Evolutionary conservation across 2,888 invertebrate genomes (phyloP).

Genomic region (Syrphus vitripennis): DNA sequence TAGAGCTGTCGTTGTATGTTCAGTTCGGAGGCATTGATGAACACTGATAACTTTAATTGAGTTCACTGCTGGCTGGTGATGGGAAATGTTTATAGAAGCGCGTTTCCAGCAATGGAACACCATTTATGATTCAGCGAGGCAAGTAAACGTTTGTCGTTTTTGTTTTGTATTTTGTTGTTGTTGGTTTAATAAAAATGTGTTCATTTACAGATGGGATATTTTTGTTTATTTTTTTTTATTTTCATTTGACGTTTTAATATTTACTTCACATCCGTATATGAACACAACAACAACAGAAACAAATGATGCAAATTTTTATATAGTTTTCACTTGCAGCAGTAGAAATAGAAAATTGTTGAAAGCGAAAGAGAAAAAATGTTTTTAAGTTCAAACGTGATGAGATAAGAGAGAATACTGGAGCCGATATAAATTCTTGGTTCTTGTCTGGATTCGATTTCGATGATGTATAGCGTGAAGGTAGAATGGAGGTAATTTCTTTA

Average conservation of each 20-base stretch:
- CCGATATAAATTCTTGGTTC: not conserved
- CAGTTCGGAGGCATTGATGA: slow-evolving; percentile 55
- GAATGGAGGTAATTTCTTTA: too few relatives aligned
- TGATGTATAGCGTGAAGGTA: too few relatives aligned
- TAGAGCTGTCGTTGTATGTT: slow-evolving; percentile 39
- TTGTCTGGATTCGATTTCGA: not conserved
- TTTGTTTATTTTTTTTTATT: not conserved
- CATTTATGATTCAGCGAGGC: slow-evolving; percentile 3
- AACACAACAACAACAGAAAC: not conserved
- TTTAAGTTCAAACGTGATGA: slow-evolving; percentile 50
- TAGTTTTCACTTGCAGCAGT: slow-evolving; percentile 6
- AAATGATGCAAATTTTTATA: slow-evolving; percentile 11
- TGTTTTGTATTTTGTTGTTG: not conserved
- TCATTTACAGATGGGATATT: slow-evolving; percentile 51
- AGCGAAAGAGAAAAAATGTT: slow-evolving; percentile 32
- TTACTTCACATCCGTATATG: slow-evolving; percentile 32
- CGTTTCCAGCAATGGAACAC: slow-evolving; percentile 42
- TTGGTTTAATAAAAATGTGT: slow-evolving; percentile 22
- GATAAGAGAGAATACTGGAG: slow-evolving; percentile 5
- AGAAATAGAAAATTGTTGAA: not conserved
- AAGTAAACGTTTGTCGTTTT: slow-evolving; percentile 6
- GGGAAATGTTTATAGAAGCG: slow-evolving; percentile 30
- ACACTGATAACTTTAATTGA: slow-evolving; percentile 68
- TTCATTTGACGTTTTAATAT: not conserved
- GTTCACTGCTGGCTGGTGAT: slow-evolving; percentile 59